Evolutionary conservation across 2,113 vertebrate species (phyloP), one percentile per base, ranked within the genome.

Genomic region (Anhinga rufa): DNA sequence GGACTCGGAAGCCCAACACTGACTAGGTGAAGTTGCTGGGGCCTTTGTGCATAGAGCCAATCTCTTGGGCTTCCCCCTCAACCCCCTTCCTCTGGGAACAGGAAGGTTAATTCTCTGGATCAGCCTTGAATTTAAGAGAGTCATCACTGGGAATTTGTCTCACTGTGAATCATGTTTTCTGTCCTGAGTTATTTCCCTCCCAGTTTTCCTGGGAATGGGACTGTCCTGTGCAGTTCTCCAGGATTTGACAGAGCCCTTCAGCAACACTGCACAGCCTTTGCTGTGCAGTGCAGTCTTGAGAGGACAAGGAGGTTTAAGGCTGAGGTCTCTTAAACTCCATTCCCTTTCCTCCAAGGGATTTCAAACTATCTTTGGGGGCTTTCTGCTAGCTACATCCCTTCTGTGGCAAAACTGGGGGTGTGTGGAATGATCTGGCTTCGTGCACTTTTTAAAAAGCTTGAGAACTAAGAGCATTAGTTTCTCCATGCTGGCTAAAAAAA

Each of bases 391-490:
- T 88, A 85, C 79, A 81, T 77, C 38, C 54, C 81, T 78, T 89
- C 87, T 62, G 88, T 92, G 86, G 92, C 92, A 95, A 88, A 95
- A 96, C 24, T 76, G 93, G 90, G 86, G 96, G 88, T 40, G 88
- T 40, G 38, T 9, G 62, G 93, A 95, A 97, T 97, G 92, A 97
- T 94, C 97, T 93, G 92, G 88, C 85, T 96, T 93, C 44, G 1
- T 89, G 87, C 83, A 93, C 92, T 94, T 94, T 74, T 95, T 92
- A 96, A 96, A 97, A 96, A 94, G 96, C 97, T 92, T 86, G 88
- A 89, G 86, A 93, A 94, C 48, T 97, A 97, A 97, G 97, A 96
- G 94, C 94, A 97, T 97, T 97, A 97, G 74, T 82, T 95, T 82
- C 86, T 97, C 82, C 70, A 95, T 2, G 19, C 81, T 82, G 70